These are phyloP conservation scores for Megalurothrips usitatus DNA, from an alignment of 2,888 invertebrate species.

Conservation along the genomic window DNA sequence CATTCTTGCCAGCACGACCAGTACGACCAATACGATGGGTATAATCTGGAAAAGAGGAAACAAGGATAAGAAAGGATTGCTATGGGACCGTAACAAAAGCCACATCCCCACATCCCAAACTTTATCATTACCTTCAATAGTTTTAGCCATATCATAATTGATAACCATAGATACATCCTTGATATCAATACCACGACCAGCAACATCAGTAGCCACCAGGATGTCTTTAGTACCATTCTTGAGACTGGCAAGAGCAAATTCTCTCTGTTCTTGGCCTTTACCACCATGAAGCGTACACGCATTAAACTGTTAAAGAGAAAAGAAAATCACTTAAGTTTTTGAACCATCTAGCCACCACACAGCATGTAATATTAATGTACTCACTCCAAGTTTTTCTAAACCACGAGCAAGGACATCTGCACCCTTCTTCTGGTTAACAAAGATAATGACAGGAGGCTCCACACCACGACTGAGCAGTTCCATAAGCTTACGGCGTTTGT, in stretches of 20 bases:
- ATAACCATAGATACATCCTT: slow-evolving; percentile 99
- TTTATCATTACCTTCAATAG: slow-evolving; percentile 70
- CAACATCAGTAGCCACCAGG: slow-evolving; percentile 98
- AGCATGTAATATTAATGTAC: slow-evolving; percentile 39
- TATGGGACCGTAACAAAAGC: too few species aligned
- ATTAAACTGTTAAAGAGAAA: slow-evolving; percentile 61
- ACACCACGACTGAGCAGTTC: slow-evolving; percentile 85
- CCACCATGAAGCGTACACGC: slow-evolving; percentile 98
- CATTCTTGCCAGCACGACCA: slow-evolving; percentile 97
- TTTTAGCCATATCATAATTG: slow-evolving; percentile 99
- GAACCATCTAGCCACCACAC: slow-evolving; percentile 13
- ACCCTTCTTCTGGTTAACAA: slow-evolving; percentile 99
- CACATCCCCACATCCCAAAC: too few species aligned
- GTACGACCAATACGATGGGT: slow-evolving; percentile 98
- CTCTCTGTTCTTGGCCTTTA: slow-evolving; percentile 99
- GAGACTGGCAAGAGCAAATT: slow-evolving; percentile 93
- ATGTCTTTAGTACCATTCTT: slow-evolving; percentile 97
- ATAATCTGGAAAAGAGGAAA: slow-evolving; percentile 59
- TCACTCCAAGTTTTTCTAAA: slow-evolving; percentile 85
- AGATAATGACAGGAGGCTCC: slow-evolving; percentile 97
- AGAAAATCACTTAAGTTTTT: slow-evolving; percentile 31
- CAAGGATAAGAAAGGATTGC: too few species aligned
- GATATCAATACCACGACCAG: slow-evolving; percentile 99
- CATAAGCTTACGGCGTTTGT: slow-evolving; percentile 94
- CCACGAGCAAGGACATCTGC: slow-evolving; percentile 97